A percentile compares a stretch with the other conserved stretches of the same genome.
phyloP scores from a whole-genome alignment of 2,888 invertebrate genomes.

The Lithophane socia region DNA sequence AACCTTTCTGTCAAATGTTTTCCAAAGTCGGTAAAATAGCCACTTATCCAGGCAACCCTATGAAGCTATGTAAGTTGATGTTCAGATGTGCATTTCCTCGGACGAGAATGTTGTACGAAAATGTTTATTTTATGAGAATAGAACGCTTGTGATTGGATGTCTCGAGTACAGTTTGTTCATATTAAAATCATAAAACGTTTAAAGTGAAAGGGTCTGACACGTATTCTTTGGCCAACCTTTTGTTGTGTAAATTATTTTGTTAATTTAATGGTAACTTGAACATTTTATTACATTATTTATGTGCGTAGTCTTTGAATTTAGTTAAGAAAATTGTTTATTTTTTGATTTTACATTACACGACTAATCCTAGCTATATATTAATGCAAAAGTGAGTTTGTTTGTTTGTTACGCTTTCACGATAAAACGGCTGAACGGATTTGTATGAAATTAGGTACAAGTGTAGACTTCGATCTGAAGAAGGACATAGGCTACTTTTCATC shows the following conservation, averaged over 20 bases:
- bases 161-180: conserved; percentile 3
- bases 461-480: too few species aligned
- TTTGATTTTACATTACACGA: not conserved
- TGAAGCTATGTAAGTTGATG: not conserved
- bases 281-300: not conserved
- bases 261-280: not conserved
- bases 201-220: not conserved
- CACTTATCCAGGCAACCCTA: conserved; percentile 13
- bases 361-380: not conserved
- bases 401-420: too few species aligned
- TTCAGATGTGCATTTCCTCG: conserved; percentile 29
- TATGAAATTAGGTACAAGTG: too few species aligned
- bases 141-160: conserved; percentile 22
- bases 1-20: not conserved
- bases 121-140: conserved; percentile 42
- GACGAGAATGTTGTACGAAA: conserved; percentile 28
- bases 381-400: too few species aligned
- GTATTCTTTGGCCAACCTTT: not conserved
- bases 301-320: not conserved
- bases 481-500: too few species aligned
- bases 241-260: not conserved
- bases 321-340: not conserved
- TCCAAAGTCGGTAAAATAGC: not conserved
- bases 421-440: too few species aligned
- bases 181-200: conserved; percentile 6